phyloP scores from a whole-genome alignment of 2,888 invertebrate genomes.

The Nephrotoma appendiculata region DNA sequence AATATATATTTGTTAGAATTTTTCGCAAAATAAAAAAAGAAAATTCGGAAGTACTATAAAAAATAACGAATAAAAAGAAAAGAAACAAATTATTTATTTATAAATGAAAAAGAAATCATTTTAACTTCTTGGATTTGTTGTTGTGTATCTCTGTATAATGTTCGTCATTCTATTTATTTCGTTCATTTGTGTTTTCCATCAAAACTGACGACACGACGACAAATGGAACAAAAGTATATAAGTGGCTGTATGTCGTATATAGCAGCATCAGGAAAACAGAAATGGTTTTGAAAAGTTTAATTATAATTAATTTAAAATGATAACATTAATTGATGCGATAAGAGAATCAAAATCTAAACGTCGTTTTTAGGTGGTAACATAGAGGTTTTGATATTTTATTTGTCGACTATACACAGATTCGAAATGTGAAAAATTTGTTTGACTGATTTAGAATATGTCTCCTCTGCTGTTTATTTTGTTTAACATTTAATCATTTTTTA shows the following conservation, averaged over 20 bases:
- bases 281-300: not conserved
- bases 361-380: not conserved
- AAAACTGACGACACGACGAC: not conserved
- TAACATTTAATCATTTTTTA: no score
- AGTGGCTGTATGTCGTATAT: not conserved
- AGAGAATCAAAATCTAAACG: not conserved
- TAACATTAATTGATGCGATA: conserved; percentile 1
- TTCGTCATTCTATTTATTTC: not conserved
- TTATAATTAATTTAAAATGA: not conserved
- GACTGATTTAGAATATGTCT: not conserved
- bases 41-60: not conserved
- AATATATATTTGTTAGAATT: not conserved
- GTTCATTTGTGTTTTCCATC: not conserved
- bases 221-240: not conserved
- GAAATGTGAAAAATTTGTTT: not conserved
- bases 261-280: not conserved
- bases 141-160: not conserved
- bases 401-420: no score
- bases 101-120: not conserved
- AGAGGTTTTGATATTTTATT: not conserved
- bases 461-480: no score
- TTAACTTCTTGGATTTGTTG: not conserved
- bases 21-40: not conserved
- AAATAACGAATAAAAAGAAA: not conserved
- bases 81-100: not conserved